Evolutionary conservation across 1,140 invertebrate species (phyloP).

Genomic region (Melipona quadrifasciata): DNA sequence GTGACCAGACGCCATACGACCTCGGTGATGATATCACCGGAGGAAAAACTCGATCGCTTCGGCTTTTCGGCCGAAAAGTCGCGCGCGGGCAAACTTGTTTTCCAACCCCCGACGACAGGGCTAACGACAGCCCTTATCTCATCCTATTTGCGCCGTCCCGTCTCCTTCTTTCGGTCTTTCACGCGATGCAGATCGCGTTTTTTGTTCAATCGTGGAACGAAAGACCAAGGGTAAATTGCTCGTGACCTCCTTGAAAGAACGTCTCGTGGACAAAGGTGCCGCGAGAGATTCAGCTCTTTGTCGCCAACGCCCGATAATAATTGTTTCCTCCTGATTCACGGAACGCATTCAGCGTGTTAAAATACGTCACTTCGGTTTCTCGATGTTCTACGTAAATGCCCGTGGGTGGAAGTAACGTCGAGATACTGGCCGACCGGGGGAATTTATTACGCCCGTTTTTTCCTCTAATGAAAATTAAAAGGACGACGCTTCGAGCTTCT

Average conservation of each 20-base stretch:
- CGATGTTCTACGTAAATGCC: constrained; percentile 43
- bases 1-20: constrained; percentile 1
- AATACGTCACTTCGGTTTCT: constrained; percentile 31
- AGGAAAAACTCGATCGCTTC: too few species aligned
- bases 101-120: constrained; percentile 2
- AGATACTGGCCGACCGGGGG: background rate
- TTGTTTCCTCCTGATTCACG: constrained; percentile 56
- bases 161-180: constrained; percentile 44
- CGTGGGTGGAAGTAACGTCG: background rate
- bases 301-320: constrained; percentile 58
- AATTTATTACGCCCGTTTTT: constrained; percentile 26
- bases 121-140: constrained; percentile 60
- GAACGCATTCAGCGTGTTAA: constrained; percentile 55
- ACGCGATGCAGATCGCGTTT: constrained; percentile 67
- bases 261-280: constrained; percentile 46
- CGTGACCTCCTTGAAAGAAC: constrained; percentile 53
- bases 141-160: constrained; percentile 56
- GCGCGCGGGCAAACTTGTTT: constrained; percentile 48
- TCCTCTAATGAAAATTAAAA: background rate
- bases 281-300: constrained; percentile 52
- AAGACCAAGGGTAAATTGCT: constrained; percentile 59
- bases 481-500: background rate
- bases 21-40: background rate
- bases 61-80: too few species aligned
- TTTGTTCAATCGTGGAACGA: constrained; percentile 48